A percentile compares a stretch with the other conserved stretches of the same genome.
phyloP scores from a whole-genome alignment of 2,797 vertebrate genomes.

The Caiman crocodilus region DNA sequence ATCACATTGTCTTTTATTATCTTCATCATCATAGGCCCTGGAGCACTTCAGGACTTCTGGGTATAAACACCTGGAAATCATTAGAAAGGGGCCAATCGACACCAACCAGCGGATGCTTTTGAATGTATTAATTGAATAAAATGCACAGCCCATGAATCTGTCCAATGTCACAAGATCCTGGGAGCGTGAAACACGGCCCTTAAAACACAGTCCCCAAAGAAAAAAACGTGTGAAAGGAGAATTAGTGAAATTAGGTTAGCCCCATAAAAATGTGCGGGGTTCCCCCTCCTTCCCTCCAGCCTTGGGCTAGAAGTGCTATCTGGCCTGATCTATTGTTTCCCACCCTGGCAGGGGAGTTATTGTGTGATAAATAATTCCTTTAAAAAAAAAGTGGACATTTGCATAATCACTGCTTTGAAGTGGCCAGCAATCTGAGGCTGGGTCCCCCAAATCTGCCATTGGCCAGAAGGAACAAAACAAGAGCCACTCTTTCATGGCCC shows the following conservation, averaged over 20 bases:
- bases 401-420: slow-evolving; percentile 83
- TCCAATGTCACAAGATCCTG: slow-evolving; percentile 51
- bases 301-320: slow-evolving; percentile 79
- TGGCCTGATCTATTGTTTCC: slow-evolving; percentile 83
- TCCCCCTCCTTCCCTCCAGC: slow-evolving; percentile 53
- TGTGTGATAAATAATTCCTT: slow-evolving; percentile 86
- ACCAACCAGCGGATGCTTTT: not conserved
- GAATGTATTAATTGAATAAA: slow-evolving; percentile 82
- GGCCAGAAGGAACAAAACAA: slow-evolving; percentile 77
- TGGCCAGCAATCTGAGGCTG: slow-evolving; percentile 77
- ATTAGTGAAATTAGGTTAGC: slow-evolving; percentile 88
- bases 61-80: slow-evolving; percentile 78
- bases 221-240: slow-evolving; percentile 83
- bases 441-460: slow-evolving; percentile 76
- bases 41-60: slow-evolving; percentile 63
- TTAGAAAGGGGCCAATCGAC: slow-evolving; percentile 50
- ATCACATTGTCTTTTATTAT: not conserved
- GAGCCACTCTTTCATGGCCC: slow-evolving; percentile 67
- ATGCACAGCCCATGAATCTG: slow-evolving; percentile 50
- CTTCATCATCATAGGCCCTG: not conserved
- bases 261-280: slow-evolving; percentile 78
- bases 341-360: slow-evolving; percentile 82
- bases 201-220: slow-evolving; percentile 38
- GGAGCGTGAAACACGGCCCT: slow-evolving; percentile 73
- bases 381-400: slow-evolving; percentile 18